A percentile compares a stretch with the other conserved stretches of the same genome.
Conservation (phyloP, 2,888 invertebrate genomes). For the Andrena dorsata region DNA sequence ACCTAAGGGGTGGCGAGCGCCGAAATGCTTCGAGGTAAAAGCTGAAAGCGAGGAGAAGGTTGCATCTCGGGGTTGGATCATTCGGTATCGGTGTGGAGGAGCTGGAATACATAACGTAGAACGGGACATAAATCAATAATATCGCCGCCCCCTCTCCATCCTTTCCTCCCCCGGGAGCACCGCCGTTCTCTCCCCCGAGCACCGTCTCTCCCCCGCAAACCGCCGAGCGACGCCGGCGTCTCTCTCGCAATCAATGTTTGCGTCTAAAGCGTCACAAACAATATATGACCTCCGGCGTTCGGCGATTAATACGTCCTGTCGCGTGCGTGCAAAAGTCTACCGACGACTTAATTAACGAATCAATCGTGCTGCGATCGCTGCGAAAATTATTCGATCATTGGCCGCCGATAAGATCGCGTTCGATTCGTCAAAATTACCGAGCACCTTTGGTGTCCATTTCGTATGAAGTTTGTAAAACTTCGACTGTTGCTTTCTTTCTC, state of each 20-base stretch:
- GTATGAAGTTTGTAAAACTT: background rate
- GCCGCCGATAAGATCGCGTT: conserved; percentile 8
- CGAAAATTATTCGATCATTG: conserved; percentile 34
- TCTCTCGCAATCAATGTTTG: conserved; percentile 84
- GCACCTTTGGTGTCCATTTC: background rate
- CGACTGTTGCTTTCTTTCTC: no score
- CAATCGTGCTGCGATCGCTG: conserved; percentile 23
- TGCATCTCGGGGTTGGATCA: conserved; percentile 74
- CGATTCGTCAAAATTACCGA: background rate
- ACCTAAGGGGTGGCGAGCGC: background rate
- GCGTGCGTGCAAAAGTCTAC: conserved; percentile 47
- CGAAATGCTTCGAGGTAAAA: conserved; percentile 39
- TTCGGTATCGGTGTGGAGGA: conserved; percentile 73
- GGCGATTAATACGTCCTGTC: conserved; percentile 64
- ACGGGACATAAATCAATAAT: conserved; percentile 88
- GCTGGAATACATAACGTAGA: conserved; percentile 80
- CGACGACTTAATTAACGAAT: conserved; percentile 48
- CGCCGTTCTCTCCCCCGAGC: conserved; percentile 74
- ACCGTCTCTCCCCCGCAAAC: conserved; percentile 73
- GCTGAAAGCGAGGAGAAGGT: conserved; percentile 57
- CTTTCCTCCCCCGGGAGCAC: conserved; percentile 79
- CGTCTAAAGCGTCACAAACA: conserved; percentile 76
- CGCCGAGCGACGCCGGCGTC: conserved; percentile 77
- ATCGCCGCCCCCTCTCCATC: conserved; percentile 85
- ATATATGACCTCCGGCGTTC: conserved; percentile 59